Percentiles rank a stretch among this genome's conserved stretches.
Conservation (phyloP, 2,888 invertebrate genomes). For the Agrotis exclamationis region DNA sequence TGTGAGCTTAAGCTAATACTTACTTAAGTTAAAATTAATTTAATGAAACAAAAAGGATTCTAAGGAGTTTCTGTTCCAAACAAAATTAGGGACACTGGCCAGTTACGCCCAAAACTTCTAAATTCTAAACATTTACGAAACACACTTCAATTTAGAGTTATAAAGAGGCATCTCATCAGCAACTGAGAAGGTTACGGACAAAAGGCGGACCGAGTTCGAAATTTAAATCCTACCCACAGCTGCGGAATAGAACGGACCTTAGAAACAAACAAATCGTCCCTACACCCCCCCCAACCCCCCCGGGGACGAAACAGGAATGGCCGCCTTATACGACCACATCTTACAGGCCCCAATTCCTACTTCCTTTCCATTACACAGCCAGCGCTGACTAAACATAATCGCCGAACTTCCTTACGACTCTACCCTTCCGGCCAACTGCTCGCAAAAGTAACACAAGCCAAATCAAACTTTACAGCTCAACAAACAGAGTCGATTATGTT, state of each 20-base stretch:
- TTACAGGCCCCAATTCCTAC: slow-evolving; percentile 91
- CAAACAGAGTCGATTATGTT: slow-evolving; percentile 72
- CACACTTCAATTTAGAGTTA: slow-evolving; percentile 87
- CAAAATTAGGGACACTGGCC: slow-evolving; percentile 54
- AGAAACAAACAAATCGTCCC: slow-evolving; percentile 89
- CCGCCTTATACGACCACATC: slow-evolving; percentile 90
- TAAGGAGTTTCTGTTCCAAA: slow-evolving; percentile 55
- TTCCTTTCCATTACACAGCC: slow-evolving; percentile 90
- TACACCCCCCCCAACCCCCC: slow-evolving; percentile 61
- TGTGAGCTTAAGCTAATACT: not conserved
- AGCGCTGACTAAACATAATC: slow-evolving; percentile 91
- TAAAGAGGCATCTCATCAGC: slow-evolving; percentile 87
- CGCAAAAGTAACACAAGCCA: slow-evolving; percentile 68
- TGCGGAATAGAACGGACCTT: slow-evolving; percentile 85
- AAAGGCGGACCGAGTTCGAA: slow-evolving; percentile 83
- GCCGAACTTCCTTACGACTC: slow-evolving; percentile 91
- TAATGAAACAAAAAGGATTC: slow-evolving; percentile 49
- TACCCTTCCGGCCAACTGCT: slow-evolving; percentile 89
- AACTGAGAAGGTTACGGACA: slow-evolving; percentile 83
- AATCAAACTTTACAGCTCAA: slow-evolving; percentile 74
- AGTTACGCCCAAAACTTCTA: slow-evolving; percentile 51
- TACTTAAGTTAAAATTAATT: slow-evolving; percentile 15
- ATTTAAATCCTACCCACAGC: slow-evolving; percentile 88
- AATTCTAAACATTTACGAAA: slow-evolving; percentile 71
- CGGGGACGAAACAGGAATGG: slow-evolving; percentile 76